A percentile compares a stretch with the other conserved stretches of the same genome.
phyloP scores from a whole-genome alignment of 2,797 vertebrate species.

The Pempheris klunzingeri region DNA sequence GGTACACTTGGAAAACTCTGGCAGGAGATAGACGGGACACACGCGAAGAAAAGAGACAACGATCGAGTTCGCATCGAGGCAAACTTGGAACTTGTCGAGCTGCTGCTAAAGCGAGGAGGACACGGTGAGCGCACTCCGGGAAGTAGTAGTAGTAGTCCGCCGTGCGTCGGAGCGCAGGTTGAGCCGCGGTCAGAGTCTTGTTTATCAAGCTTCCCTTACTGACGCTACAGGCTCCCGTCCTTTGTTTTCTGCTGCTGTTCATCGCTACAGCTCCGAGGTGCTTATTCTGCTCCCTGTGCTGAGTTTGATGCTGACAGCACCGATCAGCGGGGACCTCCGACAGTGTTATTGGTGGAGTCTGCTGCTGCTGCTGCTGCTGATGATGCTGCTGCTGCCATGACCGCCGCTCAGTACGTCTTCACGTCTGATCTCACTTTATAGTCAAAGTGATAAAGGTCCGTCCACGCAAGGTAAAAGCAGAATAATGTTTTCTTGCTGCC shows the following conservation, averaged over 20 bases:
- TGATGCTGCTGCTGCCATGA: slow-evolving; percentile 9
- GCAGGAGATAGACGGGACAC: slow-evolving; percentile 22
- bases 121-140: slow-evolving; percentile 65
- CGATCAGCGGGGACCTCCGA: slow-evolving; percentile 23
- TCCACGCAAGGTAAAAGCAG: too few relatives aligned
- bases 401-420: slow-evolving; percentile 9
- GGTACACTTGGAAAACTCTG: slow-evolving; percentile 56
- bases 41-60: slow-evolving; percentile 7
- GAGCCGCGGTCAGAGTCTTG: background rate
- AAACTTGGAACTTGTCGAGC: background rate
- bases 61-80: background rate
- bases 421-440: background rate
- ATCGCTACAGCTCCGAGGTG: background rate
- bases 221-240: background rate
- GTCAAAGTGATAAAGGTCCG: too few relatives aligned
- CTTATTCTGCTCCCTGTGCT: background rate
- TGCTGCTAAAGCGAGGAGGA: background rate
- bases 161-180: slow-evolving; percentile 8
- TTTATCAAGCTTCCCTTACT: slow-evolving; percentile 14
- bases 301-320: slow-evolving; percentile 16
- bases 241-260: slow-evolving; percentile 32
- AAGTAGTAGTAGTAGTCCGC: too few relatives aligned
- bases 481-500: too few relatives aligned
- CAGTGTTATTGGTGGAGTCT: slow-evolving; percentile 12
- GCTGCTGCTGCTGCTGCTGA: slow-evolving; percentile 43